These are phyloP conservation scores for Xestia sexstrigata DNA, from an alignment of 2,888 invertebrate species.

Conservation along the genomic window DNA sequence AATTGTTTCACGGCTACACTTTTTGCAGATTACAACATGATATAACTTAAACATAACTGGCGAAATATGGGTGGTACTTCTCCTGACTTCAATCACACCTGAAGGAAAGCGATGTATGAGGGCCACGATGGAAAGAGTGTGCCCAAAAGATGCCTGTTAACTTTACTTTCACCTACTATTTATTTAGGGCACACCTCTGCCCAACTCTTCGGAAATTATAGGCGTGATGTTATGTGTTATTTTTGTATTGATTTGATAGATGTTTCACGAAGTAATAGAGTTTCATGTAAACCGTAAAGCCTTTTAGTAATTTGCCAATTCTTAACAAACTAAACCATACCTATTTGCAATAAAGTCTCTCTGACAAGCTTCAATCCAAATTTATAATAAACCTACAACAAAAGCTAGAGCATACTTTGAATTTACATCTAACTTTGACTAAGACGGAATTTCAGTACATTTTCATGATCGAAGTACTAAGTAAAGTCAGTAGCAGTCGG, in stretches of 20 bases:
- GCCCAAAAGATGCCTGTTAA: no score
- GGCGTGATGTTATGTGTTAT: background rate
- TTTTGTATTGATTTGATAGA: background rate
- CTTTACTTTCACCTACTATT: no score
- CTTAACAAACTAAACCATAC: background rate
- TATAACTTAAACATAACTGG: background rate
- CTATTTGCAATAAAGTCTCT: background rate
- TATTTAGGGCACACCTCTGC: background rate
- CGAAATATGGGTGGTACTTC: background rate
- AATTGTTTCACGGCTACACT: background rate
- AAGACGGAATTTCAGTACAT: constrained; percentile 20
- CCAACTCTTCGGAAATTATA: background rate
- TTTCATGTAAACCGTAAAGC: background rate
- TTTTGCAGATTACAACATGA: background rate
- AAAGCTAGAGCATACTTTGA: background rate
- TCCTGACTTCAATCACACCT: no score
- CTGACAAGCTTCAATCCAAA: background rate
- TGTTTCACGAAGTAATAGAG: background rate
- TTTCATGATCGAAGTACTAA: constrained; percentile 45
- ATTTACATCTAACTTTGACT: constrained; percentile 1
- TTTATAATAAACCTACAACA: background rate
- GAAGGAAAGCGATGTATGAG: no score
- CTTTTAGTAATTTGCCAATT: background rate
- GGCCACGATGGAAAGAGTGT: no score
- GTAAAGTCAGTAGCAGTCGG: constrained; percentile 49